A percentile compares a stretch with the other conserved stretches of the same genome.
Evolutionary conservation across 2,113 vertebrate species (phyloP).

Genomic region (Natator depressus): DNA sequence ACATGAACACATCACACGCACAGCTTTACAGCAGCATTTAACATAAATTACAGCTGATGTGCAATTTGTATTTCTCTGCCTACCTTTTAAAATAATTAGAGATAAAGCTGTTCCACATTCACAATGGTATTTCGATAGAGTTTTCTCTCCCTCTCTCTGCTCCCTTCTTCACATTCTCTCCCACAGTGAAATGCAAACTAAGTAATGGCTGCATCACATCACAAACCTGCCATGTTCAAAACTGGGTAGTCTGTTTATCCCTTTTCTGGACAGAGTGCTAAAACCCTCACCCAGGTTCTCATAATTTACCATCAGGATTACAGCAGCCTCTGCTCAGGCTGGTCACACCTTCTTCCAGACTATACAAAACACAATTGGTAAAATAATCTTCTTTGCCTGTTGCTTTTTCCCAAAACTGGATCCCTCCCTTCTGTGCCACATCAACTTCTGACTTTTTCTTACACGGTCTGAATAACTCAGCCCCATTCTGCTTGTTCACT

Average conservation of each 20-base stretch:
- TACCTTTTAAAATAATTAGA: slow-evolving; percentile 28
- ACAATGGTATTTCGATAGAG: not conserved
- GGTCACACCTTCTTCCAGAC: not conserved
- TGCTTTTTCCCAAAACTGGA: not conserved
- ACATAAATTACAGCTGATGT: slow-evolving; percentile 33
- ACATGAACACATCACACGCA: not conserved
- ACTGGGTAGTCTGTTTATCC: not conserved
- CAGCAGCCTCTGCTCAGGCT: slow-evolving; percentile 4
- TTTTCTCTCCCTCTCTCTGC: not conserved
- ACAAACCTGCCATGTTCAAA: not conserved
- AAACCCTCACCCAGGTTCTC: not conserved
- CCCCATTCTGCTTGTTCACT: not conserved
- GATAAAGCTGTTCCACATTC: not conserved
- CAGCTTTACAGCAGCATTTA: slow-evolving; percentile 29
- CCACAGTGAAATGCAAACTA: not conserved
- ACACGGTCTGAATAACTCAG: not conserved
- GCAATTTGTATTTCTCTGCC: slow-evolving; percentile 37
- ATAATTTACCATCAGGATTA: not conserved
- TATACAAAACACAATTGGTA: not conserved
- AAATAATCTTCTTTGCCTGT: not conserved
- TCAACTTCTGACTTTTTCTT: not conserved
- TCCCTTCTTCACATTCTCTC: not conserved
- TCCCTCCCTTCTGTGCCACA: not conserved
- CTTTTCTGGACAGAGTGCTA: not conserved
- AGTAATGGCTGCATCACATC: not conserved